Base-by-base conservation (phyloP, 2,113 vertebrate genomes). In the Nesogale talazaci region DNA sequence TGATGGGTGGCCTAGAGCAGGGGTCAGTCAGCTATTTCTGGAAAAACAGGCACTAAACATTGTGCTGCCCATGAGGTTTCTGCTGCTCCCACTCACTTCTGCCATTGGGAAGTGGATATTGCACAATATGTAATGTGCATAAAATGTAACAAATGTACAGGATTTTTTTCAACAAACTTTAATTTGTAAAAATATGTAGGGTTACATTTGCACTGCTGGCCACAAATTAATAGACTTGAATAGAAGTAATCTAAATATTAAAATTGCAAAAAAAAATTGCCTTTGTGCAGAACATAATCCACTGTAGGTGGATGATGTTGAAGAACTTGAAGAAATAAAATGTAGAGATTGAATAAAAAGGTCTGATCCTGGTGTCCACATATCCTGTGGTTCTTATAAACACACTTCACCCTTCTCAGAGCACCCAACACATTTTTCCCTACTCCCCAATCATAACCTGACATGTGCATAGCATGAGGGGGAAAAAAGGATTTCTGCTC, bases 351-450 rank as follows among this genome's bases (percentile, higher is more conserved):
- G 29, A 6, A 23, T 34, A 46, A 25, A 22, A 56, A 0, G 17
- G 22, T 31, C n/a, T 76, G n/a, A 3, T 0, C 22, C 14, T 52
- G 46, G 46, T 52, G 31, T 15, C 25, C 9, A 8, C 4, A 16
- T 1, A 19, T 17, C 38, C 25, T 38, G n/a, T 56, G 3, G 20
- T 19, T 75, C 9, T n/a, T 79, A 0, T 2, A 4, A 5, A 27
- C 15, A 69, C 12, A 83, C 27, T 31, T 1, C 8, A 25, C 10
- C 14, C 65, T 17, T 14, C 12, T 57, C 17, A 16, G 36, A 59
- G 15, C 3, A 20, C 7, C n/a, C n/a, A 40, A 22, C 8, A 31
- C 27, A 70, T 3, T 3, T 4, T n/a, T 10, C 4, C n/a, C 3
- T 42, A 14, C 6, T 17, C 4, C 4, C 46, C 46, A 52, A 10